Percentiles rank a stretch among this genome's conserved stretches.
Conservation (phyloP, 2,888 invertebrate genomes). For the Dexiosoma caninum region DNA sequence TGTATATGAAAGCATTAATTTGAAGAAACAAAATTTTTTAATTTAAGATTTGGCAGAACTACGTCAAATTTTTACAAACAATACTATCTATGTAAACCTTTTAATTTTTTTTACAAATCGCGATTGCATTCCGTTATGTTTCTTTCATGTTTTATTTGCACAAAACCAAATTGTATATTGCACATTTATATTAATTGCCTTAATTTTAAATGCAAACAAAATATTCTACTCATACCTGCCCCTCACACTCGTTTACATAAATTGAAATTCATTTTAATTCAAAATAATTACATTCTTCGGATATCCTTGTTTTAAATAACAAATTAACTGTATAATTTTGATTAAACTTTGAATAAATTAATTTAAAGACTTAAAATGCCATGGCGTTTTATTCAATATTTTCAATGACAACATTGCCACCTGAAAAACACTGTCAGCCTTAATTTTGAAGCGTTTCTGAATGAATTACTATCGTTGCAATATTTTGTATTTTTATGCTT, state of each 20-base stretch:
- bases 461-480: neutral
- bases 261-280: slow-evolving; percentile 53
- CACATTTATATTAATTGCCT: slow-evolving; percentile 39
- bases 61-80: no score
- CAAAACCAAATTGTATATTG: slow-evolving; percentile 25
- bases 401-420: neutral
- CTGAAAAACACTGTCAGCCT: neutral
- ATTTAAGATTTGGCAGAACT: no score
- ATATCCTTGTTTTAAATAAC: slow-evolving; percentile 55
- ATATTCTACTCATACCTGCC: neutral
- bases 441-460: neutral
- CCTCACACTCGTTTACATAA: neutral
- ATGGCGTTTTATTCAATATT: no score
- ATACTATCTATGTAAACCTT: no score
- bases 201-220: slow-evolving; percentile 44
- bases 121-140: neutral
- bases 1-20: no score
- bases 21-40: no score
- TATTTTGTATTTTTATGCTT: neutral
- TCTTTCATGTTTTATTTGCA: neutral
- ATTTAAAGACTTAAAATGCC: no score
- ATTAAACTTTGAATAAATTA: neutral
- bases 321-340: slow-evolving; percentile 39
- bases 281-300: slow-evolving; percentile 46
- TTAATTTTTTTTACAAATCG: neutral